These are phyloP conservation scores for Mormyrus proboscirostris DNA, from an alignment of 2,797 vertebrate species.

Conservation along the genomic window DNA sequence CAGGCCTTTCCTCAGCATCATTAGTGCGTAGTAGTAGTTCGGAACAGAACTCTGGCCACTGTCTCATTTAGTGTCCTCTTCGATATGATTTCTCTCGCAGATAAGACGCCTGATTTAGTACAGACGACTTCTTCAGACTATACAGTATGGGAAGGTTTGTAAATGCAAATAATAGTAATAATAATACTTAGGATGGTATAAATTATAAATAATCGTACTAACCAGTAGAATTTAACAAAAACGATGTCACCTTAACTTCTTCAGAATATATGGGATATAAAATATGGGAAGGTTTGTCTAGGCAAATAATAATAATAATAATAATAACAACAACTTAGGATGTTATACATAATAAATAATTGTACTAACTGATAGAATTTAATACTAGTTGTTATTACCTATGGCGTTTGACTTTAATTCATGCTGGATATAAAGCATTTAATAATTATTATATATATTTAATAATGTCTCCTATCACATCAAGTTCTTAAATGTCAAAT, in stretches of 20 bases:
- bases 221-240: conserved; percentile 33
- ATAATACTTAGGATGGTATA: conserved; percentile 4
- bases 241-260: neutral
- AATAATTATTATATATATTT: neutral
- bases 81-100: conserved; percentile 44
- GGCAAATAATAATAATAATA: neutral
- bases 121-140: conserved; percentile 38
- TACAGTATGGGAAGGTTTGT: conserved; percentile 47
- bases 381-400: conserved; percentile 21
- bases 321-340: neutral
- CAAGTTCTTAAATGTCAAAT: neutral
- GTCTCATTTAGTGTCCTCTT: conserved; percentile 24
- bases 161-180: conserved; percentile 20
- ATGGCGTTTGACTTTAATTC: neutral
- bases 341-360: neutral
- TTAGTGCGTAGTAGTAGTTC: neutral
- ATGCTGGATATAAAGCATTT: neutral
- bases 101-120: conserved; percentile 39
- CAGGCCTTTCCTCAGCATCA: neutral
- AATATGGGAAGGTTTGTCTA: neutral
- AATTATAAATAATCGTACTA: conserved; percentile 24
- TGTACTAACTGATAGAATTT: conserved; percentile 35
- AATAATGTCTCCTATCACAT: neutral
- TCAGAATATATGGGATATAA: neutral
- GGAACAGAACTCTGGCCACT: neutral